phyloP scores from a whole-genome alignment of 2,797 vertebrate species.

The Antennarius maculatus region DNA sequence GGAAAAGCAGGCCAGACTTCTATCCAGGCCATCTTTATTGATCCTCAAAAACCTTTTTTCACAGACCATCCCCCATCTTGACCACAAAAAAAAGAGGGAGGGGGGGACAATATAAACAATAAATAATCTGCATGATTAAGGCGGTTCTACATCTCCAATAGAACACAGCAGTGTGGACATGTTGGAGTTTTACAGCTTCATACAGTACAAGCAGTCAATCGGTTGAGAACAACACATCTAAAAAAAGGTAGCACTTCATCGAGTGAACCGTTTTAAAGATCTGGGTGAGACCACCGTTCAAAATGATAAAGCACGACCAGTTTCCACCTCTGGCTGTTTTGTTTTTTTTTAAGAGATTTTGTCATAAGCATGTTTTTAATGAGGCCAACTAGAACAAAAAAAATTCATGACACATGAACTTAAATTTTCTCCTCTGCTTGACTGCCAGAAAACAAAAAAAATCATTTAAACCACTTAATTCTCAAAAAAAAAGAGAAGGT shows the following conservation, averaged over 20 bases:
- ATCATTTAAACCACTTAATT: slow-evolving; percentile 59
- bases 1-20: slow-evolving; percentile 79
- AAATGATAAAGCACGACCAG: slow-evolving; percentile 51
- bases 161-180: slow-evolving; percentile 79
- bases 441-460: slow-evolving; percentile 36
- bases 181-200: slow-evolving; percentile 78
- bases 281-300: slow-evolving; percentile 57
- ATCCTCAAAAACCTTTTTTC: slow-evolving; percentile 74
- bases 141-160: slow-evolving; percentile 84
- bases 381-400: slow-evolving; percentile 46
- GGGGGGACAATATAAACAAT: slow-evolving; percentile 79
- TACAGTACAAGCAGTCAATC: slow-evolving; percentile 79
- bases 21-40: slow-evolving; percentile 85
- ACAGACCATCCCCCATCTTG: slow-evolving; percentile 70
- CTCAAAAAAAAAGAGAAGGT: slow-evolving; percentile 48
- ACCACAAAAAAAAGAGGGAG: slow-evolving; percentile 57
- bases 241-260: slow-evolving; percentile 64
- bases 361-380: slow-evolving; percentile 46
- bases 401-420: slow-evolving; percentile 43
- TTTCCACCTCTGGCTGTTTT: slow-evolving; percentile 38
- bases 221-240: slow-evolving; percentile 69
- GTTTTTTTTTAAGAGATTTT: slow-evolving; percentile 16
- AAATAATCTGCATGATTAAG: slow-evolving; percentile 85
- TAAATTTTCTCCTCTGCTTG: slow-evolving; percentile 32
- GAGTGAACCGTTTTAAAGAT: slow-evolving; percentile 66